phyloP scores from a whole-genome alignment of 2,113 vertebrate species.

The Tragelaphus imberbis region DNA sequence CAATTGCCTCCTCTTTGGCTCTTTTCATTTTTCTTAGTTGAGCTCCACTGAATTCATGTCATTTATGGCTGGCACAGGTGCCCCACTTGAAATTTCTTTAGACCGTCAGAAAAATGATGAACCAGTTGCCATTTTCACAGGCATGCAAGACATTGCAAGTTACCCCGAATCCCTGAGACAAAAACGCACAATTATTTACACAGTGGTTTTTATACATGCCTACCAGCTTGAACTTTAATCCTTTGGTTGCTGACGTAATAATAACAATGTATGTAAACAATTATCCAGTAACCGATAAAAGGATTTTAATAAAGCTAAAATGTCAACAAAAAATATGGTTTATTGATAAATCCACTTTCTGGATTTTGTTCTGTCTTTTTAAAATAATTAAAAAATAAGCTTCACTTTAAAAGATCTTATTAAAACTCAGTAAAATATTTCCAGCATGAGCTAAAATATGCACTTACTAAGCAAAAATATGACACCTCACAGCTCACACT shows the following conservation, averaged over 20 bases:
- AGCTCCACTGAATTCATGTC: not conserved
- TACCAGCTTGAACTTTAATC: not conserved
- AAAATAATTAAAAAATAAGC: not conserved
- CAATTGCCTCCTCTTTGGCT: not conserved
- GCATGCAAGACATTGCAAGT: not conserved
- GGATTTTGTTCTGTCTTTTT: slow-evolving; percentile 4
- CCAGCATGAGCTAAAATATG: not conserved
- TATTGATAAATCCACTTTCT: not conserved
- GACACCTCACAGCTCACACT: not conserved
- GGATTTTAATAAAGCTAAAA: not conserved
- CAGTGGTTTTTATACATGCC: not conserved
- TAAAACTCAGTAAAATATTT: not conserved
- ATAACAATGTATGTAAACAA: slow-evolving; percentile 36
- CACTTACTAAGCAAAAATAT: not conserved
- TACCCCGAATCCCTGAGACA: not conserved
- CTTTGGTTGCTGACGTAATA: not conserved
- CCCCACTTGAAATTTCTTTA: not conserved
- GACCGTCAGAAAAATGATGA: not conserved
- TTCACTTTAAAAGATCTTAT: not conserved
- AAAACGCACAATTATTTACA: not conserved
- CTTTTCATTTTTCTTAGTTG: not conserved
- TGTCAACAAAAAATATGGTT: not conserved
- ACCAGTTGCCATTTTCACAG: not conserved
- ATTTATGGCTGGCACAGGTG: not conserved
- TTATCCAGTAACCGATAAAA: not conserved